Conservation (phyloP, 2,888 invertebrate genomes). For the Cerastis rubricosa region DNA sequence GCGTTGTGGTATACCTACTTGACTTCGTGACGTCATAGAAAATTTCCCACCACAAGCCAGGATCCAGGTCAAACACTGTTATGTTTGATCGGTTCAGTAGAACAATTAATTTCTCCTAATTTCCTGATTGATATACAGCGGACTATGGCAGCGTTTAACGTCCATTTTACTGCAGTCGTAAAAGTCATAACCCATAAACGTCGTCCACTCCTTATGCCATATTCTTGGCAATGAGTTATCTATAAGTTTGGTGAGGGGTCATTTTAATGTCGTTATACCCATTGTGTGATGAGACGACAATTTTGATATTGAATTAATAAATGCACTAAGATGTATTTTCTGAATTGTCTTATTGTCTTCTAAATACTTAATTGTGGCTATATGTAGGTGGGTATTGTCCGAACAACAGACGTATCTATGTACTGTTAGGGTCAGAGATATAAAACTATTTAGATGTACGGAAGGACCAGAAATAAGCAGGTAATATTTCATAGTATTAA, state of each 20-base stretch:
- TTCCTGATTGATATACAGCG: constrained; percentile 66
- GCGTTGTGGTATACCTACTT: constrained; percentile 37
- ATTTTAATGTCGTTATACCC: constrained; percentile 40
- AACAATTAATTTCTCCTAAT: constrained; percentile 66
- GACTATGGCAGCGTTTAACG: constrained; percentile 68
- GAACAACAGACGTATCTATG: not conserved
- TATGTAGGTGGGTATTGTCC: not conserved
- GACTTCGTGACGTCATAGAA: constrained; percentile 60
- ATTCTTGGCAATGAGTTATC: constrained; percentile 48
- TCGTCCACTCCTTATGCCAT: constrained; percentile 69
- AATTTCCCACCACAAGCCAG: constrained; percentile 39
- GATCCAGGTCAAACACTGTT: constrained; percentile 44
- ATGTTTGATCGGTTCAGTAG: constrained; percentile 51
- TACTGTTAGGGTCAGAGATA: not conserved
- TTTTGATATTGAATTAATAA: constrained; percentile 43
- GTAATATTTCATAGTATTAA: no score
- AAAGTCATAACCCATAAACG: constrained; percentile 72
- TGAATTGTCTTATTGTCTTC: not conserved
- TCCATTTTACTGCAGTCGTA: constrained; percentile 74
- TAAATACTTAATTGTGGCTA: not conserved
- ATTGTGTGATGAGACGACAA: constrained; percentile 38
- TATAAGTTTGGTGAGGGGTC: constrained; percentile 38
- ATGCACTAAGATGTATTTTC: not conserved
- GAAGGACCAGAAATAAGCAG: not conserved
- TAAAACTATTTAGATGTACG: not conserved